Evolutionary conservation across 1,140 invertebrate species (phyloP).

Genomic region (Nasonia longicornis): DNA sequence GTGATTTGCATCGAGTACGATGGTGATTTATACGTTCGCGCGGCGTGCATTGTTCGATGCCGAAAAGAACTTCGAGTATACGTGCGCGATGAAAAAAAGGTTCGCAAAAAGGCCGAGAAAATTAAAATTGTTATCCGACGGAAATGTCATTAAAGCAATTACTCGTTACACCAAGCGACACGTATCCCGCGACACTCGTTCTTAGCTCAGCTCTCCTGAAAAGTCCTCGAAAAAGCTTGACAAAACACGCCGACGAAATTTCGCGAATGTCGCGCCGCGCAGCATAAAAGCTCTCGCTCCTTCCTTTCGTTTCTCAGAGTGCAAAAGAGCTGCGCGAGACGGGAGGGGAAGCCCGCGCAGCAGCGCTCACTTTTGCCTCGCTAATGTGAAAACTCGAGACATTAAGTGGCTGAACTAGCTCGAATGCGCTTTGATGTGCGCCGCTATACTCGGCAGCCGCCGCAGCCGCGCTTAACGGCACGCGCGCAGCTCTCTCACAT

Average conservation of each 20-base stretch:
- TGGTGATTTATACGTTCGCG: constrained; percentile 26
- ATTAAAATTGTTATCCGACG: background rate
- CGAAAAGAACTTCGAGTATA: background rate
- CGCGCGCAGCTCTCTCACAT: constrained; percentile 35
- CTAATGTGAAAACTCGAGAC: constrained; percentile 64
- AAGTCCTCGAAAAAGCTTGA: background rate
- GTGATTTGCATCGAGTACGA: constrained; percentile 29
- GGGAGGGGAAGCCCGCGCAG: no score
- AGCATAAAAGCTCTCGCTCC: background rate
- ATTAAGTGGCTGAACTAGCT: constrained; percentile 66
- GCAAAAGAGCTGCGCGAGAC: background rate
- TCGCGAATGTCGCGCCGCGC: background rate
- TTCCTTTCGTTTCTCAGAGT: background rate
- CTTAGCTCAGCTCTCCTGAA: background rate
- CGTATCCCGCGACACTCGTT: background rate
- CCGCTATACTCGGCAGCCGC: constrained; percentile 32
- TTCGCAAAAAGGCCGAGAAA: background rate
- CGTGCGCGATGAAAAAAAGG: background rate
- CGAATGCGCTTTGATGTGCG: constrained; percentile 61
- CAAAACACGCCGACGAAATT: constrained; percentile 7
- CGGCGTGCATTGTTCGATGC: background rate
- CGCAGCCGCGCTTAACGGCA: background rate
- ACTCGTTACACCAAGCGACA: background rate
- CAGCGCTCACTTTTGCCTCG: constrained; percentile 58
- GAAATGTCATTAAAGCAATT: background rate